Base-by-base conservation (phyloP, 2,113 vertebrate species). In the Sylvia atricapilla region DNA sequence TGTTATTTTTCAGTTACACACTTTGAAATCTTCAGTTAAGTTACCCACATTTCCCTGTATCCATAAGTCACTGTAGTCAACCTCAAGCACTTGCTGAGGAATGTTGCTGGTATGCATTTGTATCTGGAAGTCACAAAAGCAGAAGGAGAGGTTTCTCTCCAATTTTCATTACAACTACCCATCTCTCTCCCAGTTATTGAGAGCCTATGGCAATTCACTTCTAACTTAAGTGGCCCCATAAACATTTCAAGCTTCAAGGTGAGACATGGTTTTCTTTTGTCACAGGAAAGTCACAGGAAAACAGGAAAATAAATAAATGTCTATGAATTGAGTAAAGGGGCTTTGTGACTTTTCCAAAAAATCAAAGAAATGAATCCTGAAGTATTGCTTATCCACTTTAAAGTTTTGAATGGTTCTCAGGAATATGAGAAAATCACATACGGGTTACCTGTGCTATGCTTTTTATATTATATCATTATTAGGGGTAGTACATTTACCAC, bases 51-150 rank as follows among this genome's bases (percentile, higher is more conserved):
- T 73, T 77, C 41, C 12, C 41, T 60, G 30, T 23, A 60, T 10
- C 20, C 16, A n/a, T 13, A 52, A 78, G 28, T 58, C 52, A 69
- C 30, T 74, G 14, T 24, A 55, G 21, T 21, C 41, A 87, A 58
- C 7, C 30, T 60, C 50, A 74, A 92, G 19, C 31, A 53, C 28
- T 69, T 53, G 39, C 23, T 70, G 35, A 79, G 12, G 39, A 79
- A 24, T 2, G 0, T 12, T 24, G 10, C 13, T 59, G 39, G 25
- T 22, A 15, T 17, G 21, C 1, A 4, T 35, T 52, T 52, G 23
- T 47, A 47, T 11, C 25, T 4, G 24, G 24, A 55, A 5, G 0
- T 39, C 16, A 85, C 10, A 41, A 81, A 66, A 43, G 50, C 17
- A 63, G 44, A 87, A 12, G 33, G 24, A 83, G 17, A 58, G 15